These are phyloP conservation scores for Trichomalopsis sarcophagae DNA, from an alignment of 1,140 invertebrate species.

Conservation along the genomic window DNA sequence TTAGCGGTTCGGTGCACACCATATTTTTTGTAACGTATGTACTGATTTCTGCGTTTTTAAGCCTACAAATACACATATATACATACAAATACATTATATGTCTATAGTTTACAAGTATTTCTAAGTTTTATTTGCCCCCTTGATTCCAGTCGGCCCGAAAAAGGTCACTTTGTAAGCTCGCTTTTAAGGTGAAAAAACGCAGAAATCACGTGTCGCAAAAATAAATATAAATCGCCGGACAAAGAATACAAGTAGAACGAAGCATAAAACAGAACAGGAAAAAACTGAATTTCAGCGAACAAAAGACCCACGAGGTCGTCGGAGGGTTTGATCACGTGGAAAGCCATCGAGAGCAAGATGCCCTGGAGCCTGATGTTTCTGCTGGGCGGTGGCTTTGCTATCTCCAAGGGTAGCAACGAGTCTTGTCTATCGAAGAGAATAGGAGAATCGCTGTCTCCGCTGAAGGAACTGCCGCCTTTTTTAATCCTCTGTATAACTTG, in stretches of 20 bases:
- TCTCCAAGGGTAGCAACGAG: slow-evolving; percentile 84
- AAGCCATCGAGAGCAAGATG: slow-evolving; percentile 82
- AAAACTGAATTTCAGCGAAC: slow-evolving; percentile 36
- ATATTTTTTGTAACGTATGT: too few relatives aligned
- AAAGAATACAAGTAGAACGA: background rate
- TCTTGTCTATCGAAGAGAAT: slow-evolving; percentile 84
- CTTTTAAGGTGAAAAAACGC: too few relatives aligned
- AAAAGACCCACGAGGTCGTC: slow-evolving; percentile 76
- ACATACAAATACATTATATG: too few relatives aligned
- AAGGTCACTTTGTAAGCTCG: too few relatives aligned
- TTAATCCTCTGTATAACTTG: slow-evolving; percentile 78
- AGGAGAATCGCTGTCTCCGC: slow-evolving; percentile 77
- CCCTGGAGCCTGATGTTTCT: slow-evolving; percentile 85
- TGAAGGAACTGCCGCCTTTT: slow-evolving; percentile 75
- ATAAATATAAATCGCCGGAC: background rate
- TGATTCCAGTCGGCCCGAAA: too few relatives aligned
- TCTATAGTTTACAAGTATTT: too few relatives aligned
- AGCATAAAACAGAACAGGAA: background rate
- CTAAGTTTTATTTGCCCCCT: too few relatives aligned
- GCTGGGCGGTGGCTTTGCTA: slow-evolving; percentile 87
- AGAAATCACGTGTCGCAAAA: too few relatives aligned
- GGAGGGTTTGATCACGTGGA: slow-evolving; percentile 81
- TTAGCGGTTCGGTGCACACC: too few relatives aligned
- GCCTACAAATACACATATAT: too few relatives aligned
- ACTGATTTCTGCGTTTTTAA: too few relatives aligned